phyloP scores from a whole-genome alignment of 1,140 invertebrate species.

The Drepana arcuata region DNA sequence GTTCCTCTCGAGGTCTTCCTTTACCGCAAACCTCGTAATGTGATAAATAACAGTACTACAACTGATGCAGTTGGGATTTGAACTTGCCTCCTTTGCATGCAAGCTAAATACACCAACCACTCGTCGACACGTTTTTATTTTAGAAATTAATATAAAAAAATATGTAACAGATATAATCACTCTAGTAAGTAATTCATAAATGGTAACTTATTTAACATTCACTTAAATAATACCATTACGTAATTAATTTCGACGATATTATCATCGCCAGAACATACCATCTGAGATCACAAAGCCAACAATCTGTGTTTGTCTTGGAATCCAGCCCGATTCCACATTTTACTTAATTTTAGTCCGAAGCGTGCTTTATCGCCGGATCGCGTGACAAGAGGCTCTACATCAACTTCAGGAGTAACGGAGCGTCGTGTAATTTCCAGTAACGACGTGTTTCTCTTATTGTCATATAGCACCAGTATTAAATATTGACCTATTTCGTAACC shows the following conservation, averaged over 20 bases:
- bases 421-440: conserved; percentile 64
- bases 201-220: no score
- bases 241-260: conserved; percentile 5
- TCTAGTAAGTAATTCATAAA: no score
- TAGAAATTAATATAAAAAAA: no score
- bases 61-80: no score
- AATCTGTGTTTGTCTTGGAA: conserved; percentile 14
- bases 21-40: no score
- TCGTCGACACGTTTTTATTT: no score
- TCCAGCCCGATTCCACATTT: conserved; percentile 14
- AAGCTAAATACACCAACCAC: no score
- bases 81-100: no score
- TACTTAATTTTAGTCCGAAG: conserved; percentile 19
- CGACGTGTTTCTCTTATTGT: conserved; percentile 62
- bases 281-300: conserved; percentile 3
- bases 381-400: conserved; percentile 53
- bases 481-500: conserved; percentile 8
- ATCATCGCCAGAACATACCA: conserved; percentile 4
- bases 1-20: no score
- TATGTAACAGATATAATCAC: no score
- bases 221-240: conserved; percentile 5
- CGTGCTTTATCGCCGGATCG: conserved; percentile 48
- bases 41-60: no score
- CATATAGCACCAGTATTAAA: conserved; percentile 37
- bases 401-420: conserved; percentile 47